Percentiles rank a stretch among this genome's conserved stretches.
phyloP scores from a whole-genome alignment of 2,888 invertebrate species.

The Noctua janthina region DNA sequence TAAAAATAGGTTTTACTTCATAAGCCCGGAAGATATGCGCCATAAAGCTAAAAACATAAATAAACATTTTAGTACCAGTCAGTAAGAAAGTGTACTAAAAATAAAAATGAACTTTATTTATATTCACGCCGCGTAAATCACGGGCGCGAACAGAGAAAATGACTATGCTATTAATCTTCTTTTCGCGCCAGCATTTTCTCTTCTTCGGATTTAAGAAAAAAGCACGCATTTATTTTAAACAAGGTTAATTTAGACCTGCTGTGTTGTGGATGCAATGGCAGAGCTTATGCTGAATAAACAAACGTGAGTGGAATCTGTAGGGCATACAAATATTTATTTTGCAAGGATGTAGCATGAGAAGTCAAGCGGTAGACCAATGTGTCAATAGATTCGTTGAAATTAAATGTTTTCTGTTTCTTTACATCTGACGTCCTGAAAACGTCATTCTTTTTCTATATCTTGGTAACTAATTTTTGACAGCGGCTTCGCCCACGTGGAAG shows the following conservation, averaged over 20 bases:
- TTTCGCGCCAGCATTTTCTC: conserved; percentile 30
- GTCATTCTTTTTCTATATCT: not conserved
- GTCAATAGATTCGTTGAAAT: conserved; percentile 7
- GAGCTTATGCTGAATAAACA: conserved; percentile 10
- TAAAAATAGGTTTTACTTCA: conserved; percentile 61
- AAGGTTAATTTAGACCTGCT: not conserved
- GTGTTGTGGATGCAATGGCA: not conserved
- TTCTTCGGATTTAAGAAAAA: conserved; percentile 17
- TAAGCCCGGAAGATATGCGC: conserved; percentile 54
- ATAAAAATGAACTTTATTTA: conserved; percentile 62
- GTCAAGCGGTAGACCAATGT: not conserved
- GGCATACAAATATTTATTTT: conserved; percentile 21
- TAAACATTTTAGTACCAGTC: conserved; percentile 59
- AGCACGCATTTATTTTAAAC: conserved; percentile 27
- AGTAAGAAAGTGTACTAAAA: conserved; percentile 56
- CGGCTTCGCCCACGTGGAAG: not conserved
- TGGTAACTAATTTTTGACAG: not conserved
- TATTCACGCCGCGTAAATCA: conserved; percentile 63
- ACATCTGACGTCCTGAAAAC: not conserved
- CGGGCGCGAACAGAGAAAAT: conserved; percentile 61
- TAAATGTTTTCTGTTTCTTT: not conserved
- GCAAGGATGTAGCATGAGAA: not conserved
- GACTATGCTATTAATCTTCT: conserved; percentile 57
- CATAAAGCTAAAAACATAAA: conserved; percentile 59
- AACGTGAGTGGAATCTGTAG: not conserved